Conservation (phyloP, 1,140 invertebrate genomes). For the Oscheius sp. region DNA sequence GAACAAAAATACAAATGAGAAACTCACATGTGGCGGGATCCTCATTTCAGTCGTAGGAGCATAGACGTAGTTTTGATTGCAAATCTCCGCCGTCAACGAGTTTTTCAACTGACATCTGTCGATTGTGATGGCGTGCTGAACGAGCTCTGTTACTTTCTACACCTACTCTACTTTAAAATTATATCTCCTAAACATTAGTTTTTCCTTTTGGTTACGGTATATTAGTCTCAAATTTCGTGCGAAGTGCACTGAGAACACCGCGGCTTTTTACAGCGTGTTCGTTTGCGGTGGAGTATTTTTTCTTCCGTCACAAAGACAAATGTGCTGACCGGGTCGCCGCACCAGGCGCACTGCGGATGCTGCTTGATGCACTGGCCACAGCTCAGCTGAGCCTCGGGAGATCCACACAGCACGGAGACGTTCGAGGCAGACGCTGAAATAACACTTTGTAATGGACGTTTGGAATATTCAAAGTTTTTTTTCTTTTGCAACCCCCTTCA, state of each 20-base stretch:
- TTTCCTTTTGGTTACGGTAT: background rate
- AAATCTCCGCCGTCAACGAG: conserved; percentile 34
- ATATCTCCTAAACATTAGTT: background rate
- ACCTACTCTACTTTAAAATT: too few species aligned
- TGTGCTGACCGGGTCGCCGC: conserved; percentile 47
- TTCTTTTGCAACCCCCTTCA: too few species aligned
- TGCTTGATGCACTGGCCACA: conserved; percentile 50
- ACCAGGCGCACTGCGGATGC: conserved; percentile 54
- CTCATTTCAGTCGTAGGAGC: conserved; percentile 51
- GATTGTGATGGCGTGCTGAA: conserved; percentile 42
- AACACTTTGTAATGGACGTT: too few species aligned
- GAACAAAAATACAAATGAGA: too few species aligned
- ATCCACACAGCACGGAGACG: background rate
- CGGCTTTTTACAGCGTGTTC: conserved; percentile 17
- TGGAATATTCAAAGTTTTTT: too few species aligned
- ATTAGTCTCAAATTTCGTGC: background rate
- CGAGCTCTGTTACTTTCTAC: background rate
- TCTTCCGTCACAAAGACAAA: background rate
- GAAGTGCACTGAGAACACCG: background rate
- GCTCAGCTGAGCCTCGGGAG: conserved; percentile 29
- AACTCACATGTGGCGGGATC: conserved; percentile 43
- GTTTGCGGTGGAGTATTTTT: conserved; percentile 10
- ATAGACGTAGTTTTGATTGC: conserved; percentile 45
- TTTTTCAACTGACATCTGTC: conserved; percentile 48
- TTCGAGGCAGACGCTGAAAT: background rate